A percentile compares a stretch with the other conserved stretches of the same genome.
phyloP scores from a whole-genome alignment of 2,888 invertebrate species.

The Agrotis puta region DNA sequence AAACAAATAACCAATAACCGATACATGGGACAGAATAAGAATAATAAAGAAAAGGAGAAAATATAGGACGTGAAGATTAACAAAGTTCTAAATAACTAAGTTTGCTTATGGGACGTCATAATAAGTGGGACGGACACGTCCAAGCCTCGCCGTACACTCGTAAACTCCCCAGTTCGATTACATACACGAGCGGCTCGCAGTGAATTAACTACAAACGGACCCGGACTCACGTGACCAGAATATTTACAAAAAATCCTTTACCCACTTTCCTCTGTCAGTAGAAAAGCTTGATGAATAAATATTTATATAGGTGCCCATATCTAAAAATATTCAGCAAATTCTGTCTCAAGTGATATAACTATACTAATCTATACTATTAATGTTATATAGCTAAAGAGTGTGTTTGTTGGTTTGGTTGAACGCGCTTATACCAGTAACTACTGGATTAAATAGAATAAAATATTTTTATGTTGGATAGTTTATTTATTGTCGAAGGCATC shows the following conservation, averaged over 20 bases:
- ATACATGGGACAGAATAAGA: conserved; percentile 57
- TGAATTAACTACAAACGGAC: conserved; percentile 82
- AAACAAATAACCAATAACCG: conserved; percentile 59
- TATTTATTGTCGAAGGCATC: too few species aligned
- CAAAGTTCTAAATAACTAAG: conserved; percentile 72
- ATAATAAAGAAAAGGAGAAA: conserved; percentile 64
- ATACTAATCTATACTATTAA: too few species aligned
- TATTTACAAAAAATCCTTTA: conserved; percentile 75
- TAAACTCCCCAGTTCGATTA: conserved; percentile 82
- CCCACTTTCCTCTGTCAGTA: conserved; percentile 64
- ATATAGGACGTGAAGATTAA: conserved; percentile 69
- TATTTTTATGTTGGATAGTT: too few species aligned
- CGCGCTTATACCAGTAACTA: too few species aligned
- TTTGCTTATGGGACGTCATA: conserved; percentile 72
- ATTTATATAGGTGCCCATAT: conserved; percentile 31
- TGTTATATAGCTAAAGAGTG: too few species aligned
- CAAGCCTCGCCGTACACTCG: conserved; percentile 76
- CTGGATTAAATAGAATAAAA: conserved; percentile 10
- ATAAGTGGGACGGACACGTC: conserved; percentile 75
- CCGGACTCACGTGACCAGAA: conserved; percentile 78
- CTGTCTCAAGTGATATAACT: neutral
- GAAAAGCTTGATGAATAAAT: conserved; percentile 70
- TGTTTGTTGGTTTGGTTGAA: too few species aligned
- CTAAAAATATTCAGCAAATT: conserved; percentile 18
- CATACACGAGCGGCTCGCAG: conserved; percentile 78